Percentiles rank a stretch among this genome's conserved stretches.
Evolutionary conservation across 2,113 vertebrate species (phyloP).

Genomic region (Saimiri boliviensis): DNA sequence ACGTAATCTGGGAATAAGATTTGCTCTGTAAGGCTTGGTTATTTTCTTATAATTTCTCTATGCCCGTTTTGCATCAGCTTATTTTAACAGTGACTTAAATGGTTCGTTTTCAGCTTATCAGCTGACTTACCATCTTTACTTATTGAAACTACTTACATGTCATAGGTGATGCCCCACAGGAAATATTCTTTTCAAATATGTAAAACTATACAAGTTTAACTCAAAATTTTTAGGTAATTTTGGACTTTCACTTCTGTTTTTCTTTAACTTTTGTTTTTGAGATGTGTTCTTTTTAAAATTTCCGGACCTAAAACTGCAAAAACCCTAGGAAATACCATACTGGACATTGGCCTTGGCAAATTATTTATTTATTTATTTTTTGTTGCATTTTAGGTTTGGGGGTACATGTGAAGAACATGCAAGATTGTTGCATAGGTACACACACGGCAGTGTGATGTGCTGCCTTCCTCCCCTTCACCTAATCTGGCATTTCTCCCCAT

Average conservation of each 20-base stretch:
- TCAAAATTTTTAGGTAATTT: conserved; percentile 6
- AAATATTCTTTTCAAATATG: background rate
- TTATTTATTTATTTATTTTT: too few species aligned
- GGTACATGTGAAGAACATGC: too few species aligned
- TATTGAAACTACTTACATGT: background rate
- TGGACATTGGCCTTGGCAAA: too few species aligned
- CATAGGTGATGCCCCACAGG: background rate
- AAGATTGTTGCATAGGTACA: too few species aligned
- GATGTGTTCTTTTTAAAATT: background rate
- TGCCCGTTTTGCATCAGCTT: background rate
- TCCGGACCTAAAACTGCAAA: background rate
- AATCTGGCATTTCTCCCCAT: too few species aligned
- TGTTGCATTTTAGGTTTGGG: too few species aligned
- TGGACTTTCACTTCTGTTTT: conserved; percentile 54
- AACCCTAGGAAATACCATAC: too few species aligned
- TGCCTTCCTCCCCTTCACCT: too few species aligned
- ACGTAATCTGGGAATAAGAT: background rate
- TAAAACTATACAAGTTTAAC: background rate
- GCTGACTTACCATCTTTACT: background rate
- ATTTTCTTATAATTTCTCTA: background rate
- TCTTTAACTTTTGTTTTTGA: background rate
- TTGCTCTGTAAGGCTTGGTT: background rate
- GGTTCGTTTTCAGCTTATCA: background rate
- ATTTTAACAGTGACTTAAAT: background rate
- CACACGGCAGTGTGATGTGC: too few species aligned